Base-by-base conservation (phyloP, 2,888 invertebrate species). In the Corbicula japonica region DNA sequence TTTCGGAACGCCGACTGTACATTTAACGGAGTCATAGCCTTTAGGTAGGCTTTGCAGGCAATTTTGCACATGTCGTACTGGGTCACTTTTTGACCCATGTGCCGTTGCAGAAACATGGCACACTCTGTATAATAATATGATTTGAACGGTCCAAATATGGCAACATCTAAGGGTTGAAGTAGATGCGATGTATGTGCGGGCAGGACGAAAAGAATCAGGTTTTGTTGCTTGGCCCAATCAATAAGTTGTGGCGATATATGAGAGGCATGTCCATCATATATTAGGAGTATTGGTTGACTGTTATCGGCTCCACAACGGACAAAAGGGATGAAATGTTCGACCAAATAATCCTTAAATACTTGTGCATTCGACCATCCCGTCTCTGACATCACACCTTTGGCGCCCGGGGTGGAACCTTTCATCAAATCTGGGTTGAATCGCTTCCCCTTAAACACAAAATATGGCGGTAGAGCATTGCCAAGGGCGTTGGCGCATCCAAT, bases 61-160 rank as follows among this genome's bases (percentile, higher is more conserved):
- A 84, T n/a, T 12, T 54, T 35, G 18, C 65, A 60, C 15, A 78
- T 52, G 8, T 68, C 62, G 38, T 68, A 78, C 30, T 54, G 48
- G 15, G 84, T 87, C n/a, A 93, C 73, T 2, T 91, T 88, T 88
- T 91, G 92, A 8, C 91, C 92, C 5, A 89, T 86, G 85, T 88
- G 76, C 32, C 44, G 32, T 54, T 83, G 23, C 73, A 78, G 50
- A 41, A 48, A 78, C 28, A 48, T 48, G 12, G 21, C 38, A 32
- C 52, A 50, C 21, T 52, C 50, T 18, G 5, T 41, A 30, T 69
- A 30, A 58, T 56, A 69, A 23, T 38, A 58, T 1, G 28, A n/a
- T 26, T 56, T 69, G n/a, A 77, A 72, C 34, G 48, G 56, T 15
- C 54, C 68, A 63, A 35, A 73, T 21, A 62, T 61, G n/a, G 54